Base-by-base conservation (phyloP, 2,113 vertebrate species). In the Prietella phreatophila region DNA sequence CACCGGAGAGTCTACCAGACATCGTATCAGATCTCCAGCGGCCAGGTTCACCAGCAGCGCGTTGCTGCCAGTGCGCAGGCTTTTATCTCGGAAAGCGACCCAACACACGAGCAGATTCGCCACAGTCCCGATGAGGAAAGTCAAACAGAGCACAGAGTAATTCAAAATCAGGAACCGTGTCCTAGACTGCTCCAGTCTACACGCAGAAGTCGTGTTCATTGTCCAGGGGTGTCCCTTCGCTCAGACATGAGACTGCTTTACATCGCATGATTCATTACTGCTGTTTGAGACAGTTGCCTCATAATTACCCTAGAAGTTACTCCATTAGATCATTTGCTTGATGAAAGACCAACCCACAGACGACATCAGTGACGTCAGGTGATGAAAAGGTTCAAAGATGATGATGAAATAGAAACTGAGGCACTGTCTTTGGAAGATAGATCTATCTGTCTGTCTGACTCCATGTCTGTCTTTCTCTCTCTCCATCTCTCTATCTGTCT, bases 41-140 rank as follows among this genome's bases (percentile, higher is more conserved):
- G 93, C 93, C 58, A 93, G 22, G 80, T 91, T 94, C 15, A 93
- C 83, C 83, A 94, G 83, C 36, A 94, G 91, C 30, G 92, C 91
- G 39, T 93, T 94, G 22, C 93, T 92, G n/a, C 86, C 87, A 0
- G 92, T 95, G 87, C 92, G 94, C 42, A 94, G 88, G 71, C 84
- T 91, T 85, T 87, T 93, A 83, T 86, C 93, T 73, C 92, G 87
- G 69, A 87, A 91, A 7, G 93, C 91, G 17, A 93, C 78, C 91
- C 91, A 94, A 22, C 93, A 93, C 10, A 94, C 92, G 85, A 94
- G 91, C 85, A 94, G 6, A 88, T 95, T 95, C 11, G 92, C 93
- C 0, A 89, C 88, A 0, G 92, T 83, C 5, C 94, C 93, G 55
- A 94, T 7, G 0, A 91, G 20, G 1, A 93, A 61, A 0, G 91